Conservation (phyloP, 2,113 vertebrate species). For the Panthera tigris region DNA sequence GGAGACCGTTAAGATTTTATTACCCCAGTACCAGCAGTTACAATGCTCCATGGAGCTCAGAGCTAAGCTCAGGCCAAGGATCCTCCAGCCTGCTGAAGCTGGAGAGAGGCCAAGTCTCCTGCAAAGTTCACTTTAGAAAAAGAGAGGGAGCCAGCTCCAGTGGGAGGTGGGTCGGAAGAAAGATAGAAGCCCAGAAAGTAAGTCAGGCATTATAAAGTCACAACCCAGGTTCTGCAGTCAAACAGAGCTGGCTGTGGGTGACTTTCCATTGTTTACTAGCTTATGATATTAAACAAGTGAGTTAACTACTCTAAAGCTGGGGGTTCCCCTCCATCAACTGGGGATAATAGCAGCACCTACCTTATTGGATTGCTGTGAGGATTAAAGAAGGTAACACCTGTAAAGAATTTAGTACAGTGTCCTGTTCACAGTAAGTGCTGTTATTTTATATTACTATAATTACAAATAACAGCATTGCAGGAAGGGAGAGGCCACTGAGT, state of each 20-base stretch:
- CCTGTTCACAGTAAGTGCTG: background rate
- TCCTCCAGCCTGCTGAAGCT: constrained; percentile 74
- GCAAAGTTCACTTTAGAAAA: constrained; percentile 75
- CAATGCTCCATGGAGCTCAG: constrained; percentile 82
- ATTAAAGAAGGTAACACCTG: background rate
- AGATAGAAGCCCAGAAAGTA: constrained; percentile 67
- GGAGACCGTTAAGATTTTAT: constrained; percentile 85
- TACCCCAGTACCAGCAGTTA: constrained; percentile 83
- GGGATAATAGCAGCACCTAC: background rate
- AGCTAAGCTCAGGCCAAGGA: constrained; percentile 79
- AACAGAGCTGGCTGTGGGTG: background rate
- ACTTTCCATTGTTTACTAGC: background rate
- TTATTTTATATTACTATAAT: background rate
- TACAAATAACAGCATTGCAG: background rate
- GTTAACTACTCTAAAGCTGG: background rate
- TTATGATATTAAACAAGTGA: background rate
- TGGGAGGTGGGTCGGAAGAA: constrained; percentile 63
- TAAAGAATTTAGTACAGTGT: background rate
- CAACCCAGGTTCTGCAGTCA: background rate
- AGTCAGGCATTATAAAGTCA: constrained; percentile 4
- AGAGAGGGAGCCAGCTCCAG: constrained; percentile 10
- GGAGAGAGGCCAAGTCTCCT: constrained; percentile 77
- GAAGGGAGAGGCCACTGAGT: background rate
- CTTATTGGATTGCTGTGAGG: background rate
- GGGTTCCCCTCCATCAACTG: background rate